Conservation (phyloP, 2,113 vertebrate species). For the Oplegnathus fasciatus region DNA sequence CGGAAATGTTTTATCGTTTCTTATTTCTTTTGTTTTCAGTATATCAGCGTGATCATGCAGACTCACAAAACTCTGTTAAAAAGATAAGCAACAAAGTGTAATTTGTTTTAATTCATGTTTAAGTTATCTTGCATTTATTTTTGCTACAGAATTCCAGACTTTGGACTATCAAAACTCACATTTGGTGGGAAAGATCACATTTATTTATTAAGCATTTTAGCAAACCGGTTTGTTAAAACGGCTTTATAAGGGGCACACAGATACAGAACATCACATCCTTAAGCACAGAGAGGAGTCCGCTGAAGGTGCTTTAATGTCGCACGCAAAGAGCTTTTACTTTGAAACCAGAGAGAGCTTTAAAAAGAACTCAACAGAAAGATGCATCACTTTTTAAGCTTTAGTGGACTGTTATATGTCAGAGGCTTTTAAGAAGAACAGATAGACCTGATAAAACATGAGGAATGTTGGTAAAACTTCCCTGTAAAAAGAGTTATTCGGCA, state of each 20-base stretch:
- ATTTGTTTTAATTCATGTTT: neutral
- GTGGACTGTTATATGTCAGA: neutral
- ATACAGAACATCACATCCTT: neutral
- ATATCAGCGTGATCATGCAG: neutral
- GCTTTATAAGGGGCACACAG: neutral
- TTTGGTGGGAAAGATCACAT: neutral
- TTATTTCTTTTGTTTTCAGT: too few species aligned
- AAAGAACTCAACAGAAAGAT: neutral
- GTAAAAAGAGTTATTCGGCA: slow-evolving; percentile 23
- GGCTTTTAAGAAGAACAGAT: slow-evolving; percentile 16
- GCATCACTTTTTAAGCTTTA: neutral
- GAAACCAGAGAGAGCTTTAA: neutral
- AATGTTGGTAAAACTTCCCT: slow-evolving; percentile 43
- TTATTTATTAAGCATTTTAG: neutral
- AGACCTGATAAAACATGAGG: slow-evolving; percentile 33
- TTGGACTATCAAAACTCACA: neutral
- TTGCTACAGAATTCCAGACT: neutral
- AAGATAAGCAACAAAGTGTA: neutral
- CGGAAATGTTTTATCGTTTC: neutral
- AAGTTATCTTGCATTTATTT: neutral
- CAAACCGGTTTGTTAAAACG: neutral
- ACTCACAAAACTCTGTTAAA: neutral
- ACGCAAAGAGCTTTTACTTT: slow-evolving; percentile 3
- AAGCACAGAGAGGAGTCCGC: neutral
- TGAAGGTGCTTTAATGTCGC: neutral